phyloP scores from a whole-genome alignment of 2,888 invertebrate species.

The Aphidius colemani region DNA sequence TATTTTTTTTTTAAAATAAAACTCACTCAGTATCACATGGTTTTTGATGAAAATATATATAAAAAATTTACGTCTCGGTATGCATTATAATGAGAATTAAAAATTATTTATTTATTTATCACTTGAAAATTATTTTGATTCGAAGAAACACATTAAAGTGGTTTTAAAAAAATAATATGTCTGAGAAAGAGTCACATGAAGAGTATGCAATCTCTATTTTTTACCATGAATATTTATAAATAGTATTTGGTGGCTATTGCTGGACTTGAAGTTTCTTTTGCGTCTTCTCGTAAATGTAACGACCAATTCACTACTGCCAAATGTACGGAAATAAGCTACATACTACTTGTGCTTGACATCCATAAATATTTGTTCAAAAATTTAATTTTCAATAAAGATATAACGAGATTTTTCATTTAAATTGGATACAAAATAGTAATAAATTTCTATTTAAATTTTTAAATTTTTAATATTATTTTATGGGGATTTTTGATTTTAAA shows the following conservation, averaged over 20 bases:
- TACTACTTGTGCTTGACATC: constrained; percentile 10
- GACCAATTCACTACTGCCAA: constrained; percentile 38
- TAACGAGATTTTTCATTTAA: background rate
- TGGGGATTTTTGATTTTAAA: no score
- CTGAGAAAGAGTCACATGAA: background rate
- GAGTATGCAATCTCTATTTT: constrained; percentile 37
- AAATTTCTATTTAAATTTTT: no score
- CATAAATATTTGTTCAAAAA: constrained; percentile 13
- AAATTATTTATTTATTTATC: no score
- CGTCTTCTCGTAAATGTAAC: constrained; percentile 36
- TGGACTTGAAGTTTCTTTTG: constrained; percentile 37
- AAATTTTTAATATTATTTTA: no score
- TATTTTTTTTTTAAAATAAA: no score
- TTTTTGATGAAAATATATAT: no score
- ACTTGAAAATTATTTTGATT: background rate
- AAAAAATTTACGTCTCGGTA: no score
- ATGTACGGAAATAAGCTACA: constrained; percentile 38
- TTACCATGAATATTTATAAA: constrained; percentile 38
- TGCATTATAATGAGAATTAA: no score
- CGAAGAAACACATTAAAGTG: background rate
- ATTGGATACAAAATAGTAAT: no score
- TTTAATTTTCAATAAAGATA: constrained; percentile 17
- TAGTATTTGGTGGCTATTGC: constrained; percentile 39
- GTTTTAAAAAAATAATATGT: background rate
- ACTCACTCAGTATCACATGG: no score